Evolutionary conservation across 2,888 invertebrate genomes (phyloP), one percentile per base, ranked within the genome.

Genomic region (Arge pagana): DNA sequence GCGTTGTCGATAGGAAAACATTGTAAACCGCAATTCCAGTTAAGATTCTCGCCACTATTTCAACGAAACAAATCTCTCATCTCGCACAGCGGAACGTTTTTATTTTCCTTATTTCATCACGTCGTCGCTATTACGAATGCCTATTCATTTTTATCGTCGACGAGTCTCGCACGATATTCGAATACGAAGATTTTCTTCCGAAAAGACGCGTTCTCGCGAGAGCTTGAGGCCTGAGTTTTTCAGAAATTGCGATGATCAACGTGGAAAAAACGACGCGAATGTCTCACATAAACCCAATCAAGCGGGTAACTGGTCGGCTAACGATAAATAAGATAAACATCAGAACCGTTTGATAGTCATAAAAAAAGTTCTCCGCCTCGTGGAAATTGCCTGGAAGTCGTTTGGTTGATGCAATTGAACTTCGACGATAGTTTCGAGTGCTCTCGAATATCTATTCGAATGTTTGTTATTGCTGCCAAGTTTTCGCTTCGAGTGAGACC

Each of bases 381-480:
- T 50, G 50, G 31, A 50, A 50, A 50, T 41, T 50, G 50, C 31
- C 19, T 35, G 40, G 50, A 50, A 50, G 50, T 50, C 30, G 40
- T 50, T 50, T 31, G 31, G 40, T 21, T 37, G 31, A 50, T 50
- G 50, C 50, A 50, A 50, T 50, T 50, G 40, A 50, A 50, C 50
- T 50, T 50, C 40, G 40, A 37, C 28, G 50, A 50, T 50, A 50
- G 24, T 41, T 45, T 45, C 45, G 31, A 18, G 33, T 45, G 31
- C 45, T 45, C 35, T 33, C n/a, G n/a, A n/a, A n/a, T n/a, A n/a
- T n/a, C n/a, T n/a, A n/a, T n/a, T n/a, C n/a, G n/a, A n/a, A n/a
- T n/a, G n/a, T n/a, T n/a, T n/a, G n/a, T n/a, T n/a, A n/a, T n/a
- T n/a, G n/a, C n/a, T n/a, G n/a, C n/a, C n/a, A n/a, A n/a, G n/a